Base-by-base conservation (phyloP, 2,113 vertebrate genomes). In the Haliaeetus leucogaster region DNA sequence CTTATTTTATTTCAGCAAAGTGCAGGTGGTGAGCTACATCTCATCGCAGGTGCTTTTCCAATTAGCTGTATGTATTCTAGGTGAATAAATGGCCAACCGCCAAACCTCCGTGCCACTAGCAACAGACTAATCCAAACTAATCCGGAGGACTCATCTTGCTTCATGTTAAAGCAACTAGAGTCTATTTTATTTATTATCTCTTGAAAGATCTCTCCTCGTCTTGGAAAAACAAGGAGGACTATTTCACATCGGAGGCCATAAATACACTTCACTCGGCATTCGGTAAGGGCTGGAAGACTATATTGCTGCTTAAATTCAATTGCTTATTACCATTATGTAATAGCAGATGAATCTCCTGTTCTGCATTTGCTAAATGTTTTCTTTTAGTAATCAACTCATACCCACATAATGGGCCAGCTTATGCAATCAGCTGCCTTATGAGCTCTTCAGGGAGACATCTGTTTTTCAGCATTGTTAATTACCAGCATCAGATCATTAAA, bases 331-430 rank as follows among this genome's bases (percentile, higher is more conserved):
- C 95, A 91, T 97, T 97, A 97, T 90, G 82, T 90, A 97, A 97
- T 58, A 86, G 79, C 74, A 97, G 91, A 96, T 87, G 81, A 95
- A 73, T 90, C 88, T 97, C 89, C 94, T 80, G 73, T 19, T 92
- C 95, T 93, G 93, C 96, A 29, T 95, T 90, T 90, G 93, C 92
- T 98, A 98, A 97, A 97, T 97, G 95, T 97, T 96, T 97, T 98
- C 95, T 97, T 97, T 97, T 97, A 96, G 96, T 97, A 96, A 97
- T 89, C 95, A 59, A 47, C 94, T 92, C 76, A 20, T 89, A 88
- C 26, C 80, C 81, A 56, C 86, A 78, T 93, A 93, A 97, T 96
- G 88, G 93, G 74, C 32, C 43, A 32, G 68, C 71, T 98, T 96
- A 91, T 92, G 97, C 95, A 98, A 97, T 40, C 45, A 2, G 61